Evolutionary conservation across 2,797 vertebrate species (phyloP).

Genomic region (Mycteria americana): DNA sequence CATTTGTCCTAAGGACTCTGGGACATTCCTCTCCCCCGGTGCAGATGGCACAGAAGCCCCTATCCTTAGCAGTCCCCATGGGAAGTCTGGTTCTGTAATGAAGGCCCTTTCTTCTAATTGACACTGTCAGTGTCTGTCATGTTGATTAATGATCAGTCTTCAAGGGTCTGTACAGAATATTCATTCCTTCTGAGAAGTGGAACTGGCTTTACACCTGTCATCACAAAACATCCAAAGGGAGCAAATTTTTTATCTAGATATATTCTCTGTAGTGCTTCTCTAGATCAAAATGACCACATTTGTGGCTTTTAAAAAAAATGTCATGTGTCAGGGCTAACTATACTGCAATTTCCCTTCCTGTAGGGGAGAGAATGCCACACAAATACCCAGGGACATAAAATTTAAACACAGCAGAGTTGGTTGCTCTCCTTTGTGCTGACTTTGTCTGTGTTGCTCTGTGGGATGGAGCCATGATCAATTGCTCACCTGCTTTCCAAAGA

Average conservation of each 20-base stretch:
- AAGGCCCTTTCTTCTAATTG: slow-evolving; percentile 18
- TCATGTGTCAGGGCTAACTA: not conserved
- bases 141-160: slow-evolving; percentile 44
- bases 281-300: not conserved
- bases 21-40: not conserved
- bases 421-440: not conserved
- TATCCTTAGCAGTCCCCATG: not conserved
- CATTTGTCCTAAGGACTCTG: not conserved
- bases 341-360: not conserved
- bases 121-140: slow-evolving; percentile 39
- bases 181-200: not conserved
- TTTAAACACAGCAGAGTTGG: not conserved
- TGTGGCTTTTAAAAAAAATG: not conserved
- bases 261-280: not conserved
- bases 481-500: not conserved
- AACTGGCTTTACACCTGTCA: not conserved
- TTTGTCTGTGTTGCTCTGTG: not conserved
- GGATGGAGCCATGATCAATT: not conserved
- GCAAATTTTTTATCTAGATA: not conserved
- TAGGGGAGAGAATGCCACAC: not conserved
- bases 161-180: not conserved
- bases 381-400: not conserved
- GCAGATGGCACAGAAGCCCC: not conserved
- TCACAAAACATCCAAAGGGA: not conserved
- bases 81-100: not conserved